Base-by-base conservation (phyloP, 2,888 invertebrate genomes). In the Hydriomena furcata region DNA sequence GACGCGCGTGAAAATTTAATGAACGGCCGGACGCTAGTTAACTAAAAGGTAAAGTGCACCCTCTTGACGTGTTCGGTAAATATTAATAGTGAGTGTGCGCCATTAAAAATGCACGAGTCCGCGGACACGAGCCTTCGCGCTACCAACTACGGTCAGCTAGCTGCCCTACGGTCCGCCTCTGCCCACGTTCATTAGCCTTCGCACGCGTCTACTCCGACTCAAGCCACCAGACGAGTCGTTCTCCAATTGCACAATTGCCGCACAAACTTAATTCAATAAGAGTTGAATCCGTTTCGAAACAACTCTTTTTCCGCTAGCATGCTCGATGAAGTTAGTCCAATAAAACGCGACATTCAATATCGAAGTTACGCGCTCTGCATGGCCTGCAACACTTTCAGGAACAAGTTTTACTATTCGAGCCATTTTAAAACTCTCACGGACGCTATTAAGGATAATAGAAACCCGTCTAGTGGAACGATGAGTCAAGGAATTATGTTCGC, bases 1-100 rank as follows among this genome's bases (percentile, higher is more conserved):
- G 90, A 89, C 89, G 89, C 90, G 89, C 90, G 90, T 90, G 90
- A 90, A 90, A 90, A 90, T 90, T 90, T 90, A 90, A 90, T 90
- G 90, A 90, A 90, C 90, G 84, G 85, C 88, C 86, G 89, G 89
- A 88, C 89, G 89, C 87, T 89, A 90, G 90, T 90, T 89, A 88
- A 88, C 89, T 90, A 89, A 89, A 90, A 90, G 90, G 90, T 89
- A 89, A 90, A 90, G 88, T 89, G 89, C 89, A 88, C 90, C 89
- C 90, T 89, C 90, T 90, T 89, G 88, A 89, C 89, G 89, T 88
- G 88, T 87, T 88, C 88, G 89, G 87, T 87, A 87, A 90, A 90
- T 89, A 90, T 89, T 89, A 88, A 90, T 88, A 89, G 88, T 84
- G 88, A 84, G 84, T 85, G 76, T 82, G 84, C 73, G 78, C 87